A percentile compares a stretch with the other conserved stretches of the same genome.
These are phyloP conservation scores for Ctenodactylus gundi DNA, from an alignment of 2,113 vertebrate species.

Conservation along the genomic window DNA sequence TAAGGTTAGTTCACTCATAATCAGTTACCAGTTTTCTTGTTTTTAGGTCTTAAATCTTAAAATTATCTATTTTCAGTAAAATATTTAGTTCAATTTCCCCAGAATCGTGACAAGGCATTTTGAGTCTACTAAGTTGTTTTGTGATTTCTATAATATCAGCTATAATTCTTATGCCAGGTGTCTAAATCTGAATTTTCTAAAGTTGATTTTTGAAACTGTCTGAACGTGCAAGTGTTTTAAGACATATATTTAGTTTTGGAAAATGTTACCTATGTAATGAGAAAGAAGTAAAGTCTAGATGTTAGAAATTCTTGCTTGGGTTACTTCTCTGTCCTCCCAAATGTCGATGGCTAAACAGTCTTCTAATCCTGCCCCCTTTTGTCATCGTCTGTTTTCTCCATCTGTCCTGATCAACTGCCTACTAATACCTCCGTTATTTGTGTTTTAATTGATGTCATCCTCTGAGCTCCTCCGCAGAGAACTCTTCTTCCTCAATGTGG, in stretches of 20 bases:
- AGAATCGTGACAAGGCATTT: background rate
- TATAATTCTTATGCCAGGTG: background rate
- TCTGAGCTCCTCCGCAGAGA: background rate
- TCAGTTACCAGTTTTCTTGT: background rate
- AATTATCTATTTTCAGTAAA: background rate
- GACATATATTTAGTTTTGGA: background rate
- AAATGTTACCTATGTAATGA: background rate
- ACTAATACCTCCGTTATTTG: background rate
- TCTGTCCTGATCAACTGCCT: background rate
- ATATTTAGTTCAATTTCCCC: background rate
- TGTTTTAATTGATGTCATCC: background rate
- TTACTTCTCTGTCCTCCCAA: background rate
- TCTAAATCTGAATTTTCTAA: background rate
- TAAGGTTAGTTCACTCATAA: too few species aligned
- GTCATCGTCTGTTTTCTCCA: background rate
- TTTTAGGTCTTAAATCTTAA: conserved; percentile 37
- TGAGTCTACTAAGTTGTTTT: background rate
- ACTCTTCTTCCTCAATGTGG: background rate
- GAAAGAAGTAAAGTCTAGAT: conserved; percentile 6
- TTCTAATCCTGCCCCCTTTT: background rate
- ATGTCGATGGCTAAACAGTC: background rate
- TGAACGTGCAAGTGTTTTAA: conserved; percentile 3
- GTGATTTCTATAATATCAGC: background rate
- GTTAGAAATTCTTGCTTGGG: background rate
- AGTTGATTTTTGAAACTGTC: conserved; percentile 23